Percentiles rank a stretch among this genome's conserved stretches.
Evolutionary conservation across 2,113 vertebrate genomes (phyloP).

Genomic region (Rostratula benghalensis): DNA sequence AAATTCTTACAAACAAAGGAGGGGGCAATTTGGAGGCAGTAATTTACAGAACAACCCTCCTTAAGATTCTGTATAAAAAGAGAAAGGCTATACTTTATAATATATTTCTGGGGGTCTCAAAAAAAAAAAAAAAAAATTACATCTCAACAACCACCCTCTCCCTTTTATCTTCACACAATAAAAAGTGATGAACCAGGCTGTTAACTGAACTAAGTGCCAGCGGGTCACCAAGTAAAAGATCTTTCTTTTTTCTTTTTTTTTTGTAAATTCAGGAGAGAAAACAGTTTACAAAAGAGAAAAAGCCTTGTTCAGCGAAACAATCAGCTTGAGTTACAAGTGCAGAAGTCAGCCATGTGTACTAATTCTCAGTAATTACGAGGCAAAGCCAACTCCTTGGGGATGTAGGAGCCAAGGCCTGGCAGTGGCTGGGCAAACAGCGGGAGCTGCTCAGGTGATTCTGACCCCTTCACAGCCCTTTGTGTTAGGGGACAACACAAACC

Average conservation of each 20-base stretch:
- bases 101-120: not conserved
- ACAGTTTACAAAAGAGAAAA: slow-evolving; percentile 76
- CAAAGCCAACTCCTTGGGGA: slow-evolving; percentile 80
- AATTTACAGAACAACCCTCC: not conserved
- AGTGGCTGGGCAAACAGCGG: slow-evolving; percentile 72
- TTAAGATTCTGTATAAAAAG: not conserved
- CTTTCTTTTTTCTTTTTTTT: not conserved
- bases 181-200: slow-evolving; percentile 45
- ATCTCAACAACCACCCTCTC: not conserved
- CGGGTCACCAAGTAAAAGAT: slow-evolving; percentile 46
- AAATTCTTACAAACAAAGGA: slow-evolving; percentile 11
- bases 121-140: not conserved
- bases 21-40: slow-evolving; percentile 4
- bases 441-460: slow-evolving; percentile 60
- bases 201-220: slow-evolving; percentile 47
- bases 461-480: slow-evolving; percentile 65
- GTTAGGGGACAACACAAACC: slow-evolving; percentile 26
- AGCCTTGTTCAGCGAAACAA: slow-evolving; percentile 74
- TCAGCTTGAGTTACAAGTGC: slow-evolving; percentile 81
- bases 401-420: slow-evolving; percentile 75
- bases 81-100: slow-evolving; percentile 1
- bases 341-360: slow-evolving; percentile 80
- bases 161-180: slow-evolving; percentile 55
- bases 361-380: slow-evolving; percentile 88
- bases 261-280: slow-evolving; percentile 27